Evolutionary conservation across 2,888 invertebrate genomes (phyloP).

Genomic region (Oxyscelio sp.): DNA sequence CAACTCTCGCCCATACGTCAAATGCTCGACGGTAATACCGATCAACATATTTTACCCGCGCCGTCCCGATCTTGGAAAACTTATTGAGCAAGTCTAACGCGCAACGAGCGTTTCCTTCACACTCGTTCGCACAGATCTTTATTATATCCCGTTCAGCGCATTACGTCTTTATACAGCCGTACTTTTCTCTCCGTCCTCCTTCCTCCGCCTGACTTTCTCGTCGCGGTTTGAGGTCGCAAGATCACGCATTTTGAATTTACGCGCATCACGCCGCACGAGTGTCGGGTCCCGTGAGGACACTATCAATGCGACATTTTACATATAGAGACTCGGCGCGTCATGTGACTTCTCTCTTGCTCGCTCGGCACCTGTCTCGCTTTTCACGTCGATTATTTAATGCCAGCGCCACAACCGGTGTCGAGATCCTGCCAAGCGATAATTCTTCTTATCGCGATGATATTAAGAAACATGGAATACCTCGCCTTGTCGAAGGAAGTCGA

Average conservation of each 20-base stretch:
- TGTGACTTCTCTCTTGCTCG: constrained; percentile 5
- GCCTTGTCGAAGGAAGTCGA: constrained; percentile 46
- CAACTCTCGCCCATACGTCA: too few species aligned
- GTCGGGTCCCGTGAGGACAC: constrained; percentile 22
- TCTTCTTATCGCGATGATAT: constrained; percentile 71
- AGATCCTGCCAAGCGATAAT: constrained; percentile 74
- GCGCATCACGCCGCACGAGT: constrained; percentile 53
- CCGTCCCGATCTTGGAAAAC: constrained; percentile 3
- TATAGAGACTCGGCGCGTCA: too few species aligned
- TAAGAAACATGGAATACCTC: constrained; percentile 64
- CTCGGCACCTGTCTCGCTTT: constrained; percentile 66
- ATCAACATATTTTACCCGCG: constrained; percentile 32
- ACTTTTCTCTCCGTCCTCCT: constrained; percentile 22
- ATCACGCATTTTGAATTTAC: constrained; percentile 54
- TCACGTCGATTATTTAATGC: constrained; percentile 70
- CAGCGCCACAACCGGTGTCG: constrained; percentile 67
- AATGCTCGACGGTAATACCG: constrained; percentile 1
- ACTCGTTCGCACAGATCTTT: constrained; percentile 46
- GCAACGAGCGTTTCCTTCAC: constrained; percentile 15
- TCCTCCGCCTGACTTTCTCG: not conserved
- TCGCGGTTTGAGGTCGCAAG: constrained; percentile 38
- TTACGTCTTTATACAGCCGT: constrained; percentile 47
- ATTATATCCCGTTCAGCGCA: constrained; percentile 41
- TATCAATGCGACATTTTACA: too few species aligned
- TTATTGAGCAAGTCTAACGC: constrained; percentile 15